Conservation (phyloP, 1,140 invertebrate species). For the Drosophila pruinosa region DNA sequence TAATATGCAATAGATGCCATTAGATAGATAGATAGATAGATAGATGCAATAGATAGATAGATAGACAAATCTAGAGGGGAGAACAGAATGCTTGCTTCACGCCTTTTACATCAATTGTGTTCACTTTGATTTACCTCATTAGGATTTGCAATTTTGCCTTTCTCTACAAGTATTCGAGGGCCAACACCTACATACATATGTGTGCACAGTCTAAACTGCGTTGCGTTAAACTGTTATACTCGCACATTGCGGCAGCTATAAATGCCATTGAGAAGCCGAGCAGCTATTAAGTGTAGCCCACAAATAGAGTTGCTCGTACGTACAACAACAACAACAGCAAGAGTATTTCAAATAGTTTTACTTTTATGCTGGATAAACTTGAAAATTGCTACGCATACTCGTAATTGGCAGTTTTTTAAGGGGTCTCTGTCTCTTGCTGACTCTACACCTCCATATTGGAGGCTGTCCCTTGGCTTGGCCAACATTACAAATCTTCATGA, state of each 20-base stretch:
- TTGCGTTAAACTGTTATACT: background rate
- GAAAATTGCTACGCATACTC: constrained; percentile 60
- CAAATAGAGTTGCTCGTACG: background rate
- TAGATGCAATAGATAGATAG: too few relatives aligned
- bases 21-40: too few relatives aligned
- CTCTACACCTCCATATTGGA: background rate
- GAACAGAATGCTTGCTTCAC: too few relatives aligned
- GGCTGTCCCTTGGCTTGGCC: background rate
- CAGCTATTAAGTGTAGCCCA: background rate
- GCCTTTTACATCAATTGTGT: too few relatives aligned
- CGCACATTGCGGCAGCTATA: background rate
- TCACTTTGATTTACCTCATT: too few relatives aligned
- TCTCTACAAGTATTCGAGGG: too few relatives aligned
- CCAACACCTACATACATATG: background rate
- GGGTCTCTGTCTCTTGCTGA: background rate
- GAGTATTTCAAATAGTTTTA: constrained; percentile 63
- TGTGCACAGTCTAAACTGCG: background rate
- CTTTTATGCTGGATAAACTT: constrained; percentile 40
- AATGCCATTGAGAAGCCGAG: background rate
- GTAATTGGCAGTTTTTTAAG: constrained; percentile 63
- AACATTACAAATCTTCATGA: constrained; percentile 45
- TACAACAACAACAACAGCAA: background rate
- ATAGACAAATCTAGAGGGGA: too few relatives aligned
- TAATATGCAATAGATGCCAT: too few relatives aligned
- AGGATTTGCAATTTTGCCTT: too few relatives aligned